Evolutionary conservation across 2,797 vertebrate species (phyloP), one percentile per base, ranked within the genome.

Genomic region (Tokudaia tokunoshimensis): DNA sequence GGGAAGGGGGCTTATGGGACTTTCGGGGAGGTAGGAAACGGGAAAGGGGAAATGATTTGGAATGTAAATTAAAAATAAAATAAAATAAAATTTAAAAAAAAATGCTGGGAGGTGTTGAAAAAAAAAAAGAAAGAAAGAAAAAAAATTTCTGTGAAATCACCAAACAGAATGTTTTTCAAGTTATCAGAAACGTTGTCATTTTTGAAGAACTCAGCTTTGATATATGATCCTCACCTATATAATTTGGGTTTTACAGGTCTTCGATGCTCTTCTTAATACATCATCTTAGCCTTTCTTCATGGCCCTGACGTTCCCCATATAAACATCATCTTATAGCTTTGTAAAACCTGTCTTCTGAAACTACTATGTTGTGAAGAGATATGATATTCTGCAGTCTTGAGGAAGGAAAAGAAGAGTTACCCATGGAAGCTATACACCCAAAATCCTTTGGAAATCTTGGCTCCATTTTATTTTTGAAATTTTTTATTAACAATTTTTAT

Each of bases 151-250:
- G 26, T 82, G 22, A 82, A 7, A 1, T 44, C 24, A 75, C 75
- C 22, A 86, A 80, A 92, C 85, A 24, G 6, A 78, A n/a, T 52
- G 1, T 79, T 87, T 74, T 83, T 34, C 17, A 22, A 70, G 57
- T n/a, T 15, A 92, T 5, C 17, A 55, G 55, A 59, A 47, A 3
- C 7, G 6, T 67, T 81, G 12, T 12, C 59, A 85, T 91, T 70
- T 70, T 79, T 80, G 67, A 86, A 89, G 13, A 85, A 88, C 61
- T 87, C 78, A 92, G 50, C 26, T 75, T 85, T 91, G 65, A 5
- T 70, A 37, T 12, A 20, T 10, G 85, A 80, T 84, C 4, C 22
- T 20, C 17, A 50, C 1, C 3, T 41, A 85, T 74, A 81, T 75
- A 80, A 24, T 89, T 41, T 87, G 44, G 41, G 79, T 17, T 24